Evolutionary conservation across 2,797 vertebrate species (phyloP).

Genomic region (Momotus momota): DNA sequence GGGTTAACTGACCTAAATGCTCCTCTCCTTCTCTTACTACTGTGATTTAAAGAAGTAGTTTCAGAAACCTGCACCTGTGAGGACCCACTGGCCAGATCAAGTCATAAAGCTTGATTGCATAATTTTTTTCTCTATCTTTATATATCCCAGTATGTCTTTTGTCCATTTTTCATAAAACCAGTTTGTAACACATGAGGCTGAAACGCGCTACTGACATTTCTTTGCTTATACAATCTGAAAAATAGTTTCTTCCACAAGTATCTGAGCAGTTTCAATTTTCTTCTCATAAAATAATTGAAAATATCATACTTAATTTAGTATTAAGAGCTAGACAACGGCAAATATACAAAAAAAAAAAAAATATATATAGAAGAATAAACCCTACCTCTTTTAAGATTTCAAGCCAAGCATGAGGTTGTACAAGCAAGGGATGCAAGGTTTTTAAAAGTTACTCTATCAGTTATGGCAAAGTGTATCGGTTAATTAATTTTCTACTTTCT

Average conservation of each 20-base stretch:
- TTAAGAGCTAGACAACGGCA: background rate
- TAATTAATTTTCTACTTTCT: background rate
- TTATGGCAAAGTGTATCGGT: rapidly evolving
- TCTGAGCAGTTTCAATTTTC: background rate
- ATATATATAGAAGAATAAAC: background rate
- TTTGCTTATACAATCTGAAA: background rate
- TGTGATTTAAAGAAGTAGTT: background rate
- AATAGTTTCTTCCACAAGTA: background rate
- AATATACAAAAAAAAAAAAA: background rate
- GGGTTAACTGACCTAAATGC: background rate
- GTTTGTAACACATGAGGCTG: background rate
- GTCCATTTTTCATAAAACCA: background rate
- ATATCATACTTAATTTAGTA: background rate
- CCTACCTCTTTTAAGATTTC: background rate
- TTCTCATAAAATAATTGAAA: background rate
- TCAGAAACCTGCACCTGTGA: background rate
- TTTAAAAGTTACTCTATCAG: background rate
- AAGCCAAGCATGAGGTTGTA: background rate
- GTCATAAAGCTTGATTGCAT: background rate
- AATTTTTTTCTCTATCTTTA: background rate
- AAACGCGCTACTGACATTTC: background rate
- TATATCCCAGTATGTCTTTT: too few species aligned
- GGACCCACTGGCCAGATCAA: background rate
- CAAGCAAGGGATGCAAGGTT: background rate
- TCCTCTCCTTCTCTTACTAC: background rate